Evolutionary conservation across 2,797 vertebrate genomes (phyloP), one percentile per base, ranked within the genome.

Genomic region (Hippoglossus hippoglossus): DNA sequence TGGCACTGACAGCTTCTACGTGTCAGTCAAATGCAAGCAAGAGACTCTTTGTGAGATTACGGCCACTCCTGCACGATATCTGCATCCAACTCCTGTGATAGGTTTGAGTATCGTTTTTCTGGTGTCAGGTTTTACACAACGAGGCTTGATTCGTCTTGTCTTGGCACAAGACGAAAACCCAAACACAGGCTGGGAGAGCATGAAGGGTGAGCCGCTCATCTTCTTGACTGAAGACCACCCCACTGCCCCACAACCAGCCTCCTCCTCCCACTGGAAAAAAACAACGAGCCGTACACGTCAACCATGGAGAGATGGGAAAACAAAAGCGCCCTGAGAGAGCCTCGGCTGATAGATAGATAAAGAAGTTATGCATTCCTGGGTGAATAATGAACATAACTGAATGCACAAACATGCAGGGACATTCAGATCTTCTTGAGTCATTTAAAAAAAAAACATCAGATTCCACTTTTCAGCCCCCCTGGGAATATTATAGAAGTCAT

Each of bases 291-390:
- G 62, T 24, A 64, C 49, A 71, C 63, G 69, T 22, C 74, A 44
- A 59, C 67, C 55, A 57, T 71, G 54, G 25, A 52, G 50, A 53
- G 70, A 70, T 34, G 21, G 78, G 59, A 85, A 89, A 83, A 84
- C 82, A 85, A 73, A 52, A 55, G 52, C 62, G 63, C 81, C 73
- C 64, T 51, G 73, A 80, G 80, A 50, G 67, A 75, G 62, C 71
- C 82, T 54, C 39, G 71, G 22, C 81, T 81, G 90, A 84, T 83
- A 62, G 54, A 79, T 78, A 64, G 55, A 80, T 71, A 82, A 88
- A 81, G 56, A 77, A 77, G 81, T 74, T 88, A 53, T 83, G 81
- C 90, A 89, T 91, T 91, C 91, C 89, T 66, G 51, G 16, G 55
- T 79, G 83, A 86, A 84, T 83, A 82, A 79, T 73, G 84, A 82